Base-by-base conservation (phyloP, 2,888 invertebrate species). In the Eulithis prunata region DNA sequence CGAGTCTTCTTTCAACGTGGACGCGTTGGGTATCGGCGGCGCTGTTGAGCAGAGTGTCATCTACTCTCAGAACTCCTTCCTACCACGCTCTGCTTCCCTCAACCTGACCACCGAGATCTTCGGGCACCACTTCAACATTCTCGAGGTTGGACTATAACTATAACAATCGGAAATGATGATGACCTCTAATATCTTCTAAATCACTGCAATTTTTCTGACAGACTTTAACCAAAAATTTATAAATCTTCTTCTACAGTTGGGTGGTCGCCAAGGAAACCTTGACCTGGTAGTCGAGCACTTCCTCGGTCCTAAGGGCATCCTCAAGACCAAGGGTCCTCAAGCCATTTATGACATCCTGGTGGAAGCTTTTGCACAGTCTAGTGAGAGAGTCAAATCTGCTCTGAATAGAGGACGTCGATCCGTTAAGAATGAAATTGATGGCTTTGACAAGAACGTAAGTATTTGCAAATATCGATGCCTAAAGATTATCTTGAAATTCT, bases 51-150 rank as follows among this genome's bases (percentile, higher is more conserved):
- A 94, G 71, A 96, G 96, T 77, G 90, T 97, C 2, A 97, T 98
- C 78, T 98, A 95, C 89, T 97, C 97, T 0, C 97, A 97, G 79
- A 95, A 96, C 78, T 97, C 97, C 0, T 98, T 95, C 87, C 78
- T 97, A 3, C 97, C 97, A 0, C 94, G 97, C 12, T 96, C 96
- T 0, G 93, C 93, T 1, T 94, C 93, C 62, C 75, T 97, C 7
- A 97, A 97, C 87, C 79, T 97, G 0, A 97, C 97, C 0, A 94
- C 95, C 0, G 96, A 97, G 81, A 74, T 97, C 0, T 97, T 97
- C 76, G 97, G 97, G 36, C 96, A 96, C 64, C 94, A 94, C 57
- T 94, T 97, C 80, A 97, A 97, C 79, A 89, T 97, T 55, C 86
- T 98, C 45, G 97, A 97, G 87, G 93, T 96, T 66, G 85, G 78